These are phyloP conservation scores for Psylliodes chrysocephalus DNA, from an alignment of 2,888 invertebrate genomes.

Conservation along the genomic window DNA sequence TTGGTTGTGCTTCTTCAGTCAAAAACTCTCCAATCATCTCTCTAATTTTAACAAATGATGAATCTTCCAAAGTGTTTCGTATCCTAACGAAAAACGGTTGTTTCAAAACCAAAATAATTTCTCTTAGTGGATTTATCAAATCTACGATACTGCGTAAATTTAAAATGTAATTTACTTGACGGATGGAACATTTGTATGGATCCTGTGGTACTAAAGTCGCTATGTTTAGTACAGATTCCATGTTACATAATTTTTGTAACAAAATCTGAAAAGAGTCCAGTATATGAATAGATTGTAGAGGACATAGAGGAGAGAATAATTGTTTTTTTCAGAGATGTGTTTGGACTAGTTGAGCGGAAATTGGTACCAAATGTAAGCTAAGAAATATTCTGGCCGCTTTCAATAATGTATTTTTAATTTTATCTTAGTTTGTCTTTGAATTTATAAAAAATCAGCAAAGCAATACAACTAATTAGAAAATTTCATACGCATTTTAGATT, in stretches of 20 bases:
- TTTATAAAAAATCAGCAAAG: no score
- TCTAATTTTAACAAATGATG: conserved; percentile 53
- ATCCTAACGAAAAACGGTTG: conserved; percentile 55
- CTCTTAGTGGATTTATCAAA: conserved; percentile 73
- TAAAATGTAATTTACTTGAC: conserved; percentile 75
- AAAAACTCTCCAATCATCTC: conserved; percentile 55
- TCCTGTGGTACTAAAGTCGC: conserved; percentile 66
- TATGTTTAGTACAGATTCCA: conserved; percentile 80
- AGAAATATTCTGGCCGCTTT: no score
- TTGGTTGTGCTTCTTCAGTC: conserved; percentile 69
- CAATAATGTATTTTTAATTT: no score
- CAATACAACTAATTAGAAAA: no score
- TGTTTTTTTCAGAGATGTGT: no score
- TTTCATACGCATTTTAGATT: no score
- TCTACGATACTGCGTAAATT: conserved; percentile 67
- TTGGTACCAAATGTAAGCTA: no score
- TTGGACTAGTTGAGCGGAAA: no score
- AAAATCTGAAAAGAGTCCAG: conserved; percentile 71
- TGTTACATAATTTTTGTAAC: conserved; percentile 75
- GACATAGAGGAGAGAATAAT: no score
- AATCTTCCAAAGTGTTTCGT: conserved; percentile 46
- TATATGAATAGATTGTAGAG: no score
- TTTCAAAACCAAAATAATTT: conserved; percentile 56
- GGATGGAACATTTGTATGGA: conserved; percentile 71
- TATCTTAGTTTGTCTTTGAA: no score